phyloP scores from a whole-genome alignment of 2,888 invertebrate genomes.

The Arctia plantaginis region DNA sequence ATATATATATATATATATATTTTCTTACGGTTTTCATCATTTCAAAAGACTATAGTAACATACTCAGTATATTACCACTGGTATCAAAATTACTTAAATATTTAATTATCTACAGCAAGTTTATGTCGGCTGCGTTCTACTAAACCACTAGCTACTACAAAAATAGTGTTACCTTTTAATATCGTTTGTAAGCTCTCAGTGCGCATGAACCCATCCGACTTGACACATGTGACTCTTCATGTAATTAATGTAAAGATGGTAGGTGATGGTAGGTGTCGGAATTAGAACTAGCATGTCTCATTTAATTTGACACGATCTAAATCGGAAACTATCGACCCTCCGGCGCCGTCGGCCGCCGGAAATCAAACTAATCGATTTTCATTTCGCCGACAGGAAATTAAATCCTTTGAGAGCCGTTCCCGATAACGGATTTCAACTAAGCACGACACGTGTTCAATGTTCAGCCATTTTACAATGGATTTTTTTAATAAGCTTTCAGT shows the following conservation, averaged over 20 bases:
- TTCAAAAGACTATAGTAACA: too few relatives aligned
- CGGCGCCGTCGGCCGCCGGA: conserved; percentile 76
- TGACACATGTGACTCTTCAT: conserved; percentile 26
- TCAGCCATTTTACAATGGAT: conserved; percentile 59
- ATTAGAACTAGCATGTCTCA: conserved; percentile 72
- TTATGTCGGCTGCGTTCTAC: neutral
- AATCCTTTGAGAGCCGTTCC: conserved; percentile 84
- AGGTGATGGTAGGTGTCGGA: conserved; percentile 48
- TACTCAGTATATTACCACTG: neutral
- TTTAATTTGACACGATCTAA: conserved; percentile 73
- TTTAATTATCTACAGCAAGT: neutral
- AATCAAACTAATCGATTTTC: conserved; percentile 87
- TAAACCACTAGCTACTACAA: neutral
- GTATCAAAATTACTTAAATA: too few relatives aligned
- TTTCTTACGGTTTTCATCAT: too few relatives aligned
- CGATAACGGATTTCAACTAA: conserved; percentile 83
- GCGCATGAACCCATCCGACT: neutral
- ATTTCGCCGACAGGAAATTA: conserved; percentile 85
- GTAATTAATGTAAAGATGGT: conserved; percentile 52
- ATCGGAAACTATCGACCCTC: conserved; percentile 81
- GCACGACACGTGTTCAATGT: conserved; percentile 83
- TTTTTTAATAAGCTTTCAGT: conserved; percentile 52
- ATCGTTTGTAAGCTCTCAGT: neutral
- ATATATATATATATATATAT: too few relatives aligned
- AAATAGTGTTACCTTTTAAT: neutral